A percentile compares a stretch with the other conserved stretches of the same genome.
These are phyloP conservation scores for Rynchops niger DNA, from an alignment of 2,113 vertebrate genomes.

Conservation along the genomic window DNA sequence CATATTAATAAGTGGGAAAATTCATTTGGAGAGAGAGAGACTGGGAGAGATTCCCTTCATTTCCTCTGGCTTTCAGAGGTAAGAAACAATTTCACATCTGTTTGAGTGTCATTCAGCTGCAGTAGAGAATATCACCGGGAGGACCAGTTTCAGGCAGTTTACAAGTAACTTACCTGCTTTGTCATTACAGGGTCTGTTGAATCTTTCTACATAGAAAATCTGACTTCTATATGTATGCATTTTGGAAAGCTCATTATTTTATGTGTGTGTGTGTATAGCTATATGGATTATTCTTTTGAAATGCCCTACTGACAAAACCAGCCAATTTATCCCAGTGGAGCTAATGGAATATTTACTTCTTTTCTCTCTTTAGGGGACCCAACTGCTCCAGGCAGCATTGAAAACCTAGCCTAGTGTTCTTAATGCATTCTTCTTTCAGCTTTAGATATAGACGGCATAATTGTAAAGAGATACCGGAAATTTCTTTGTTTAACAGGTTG, in stretches of 20 bases:
- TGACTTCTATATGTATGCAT: not conserved
- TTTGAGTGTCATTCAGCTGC: not conserved
- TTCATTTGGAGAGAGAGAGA: not conserved
- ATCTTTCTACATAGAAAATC: not conserved
- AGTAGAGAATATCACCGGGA: not conserved
- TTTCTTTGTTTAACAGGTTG: not conserved
- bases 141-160: not conserved
- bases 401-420: not conserved
- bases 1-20: not conserved
- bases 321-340: not conserved
- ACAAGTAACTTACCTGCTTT: not conserved
- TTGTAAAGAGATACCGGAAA: not conserved
- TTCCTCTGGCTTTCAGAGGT: not conserved
- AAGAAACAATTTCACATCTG: not conserved
- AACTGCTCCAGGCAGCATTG: not conserved
- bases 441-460: not conserved
- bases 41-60: not conserved
- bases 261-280: not conserved
- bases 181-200: not conserved
- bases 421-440: not conserved
- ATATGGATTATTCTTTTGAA: not conserved
- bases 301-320: not conserved
- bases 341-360: not conserved
- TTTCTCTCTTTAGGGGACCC: not conserved
- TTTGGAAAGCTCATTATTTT: not conserved